Conservation (phyloP, 2,888 invertebrate genomes). For the Lasioglossum pauxillum region DNA sequence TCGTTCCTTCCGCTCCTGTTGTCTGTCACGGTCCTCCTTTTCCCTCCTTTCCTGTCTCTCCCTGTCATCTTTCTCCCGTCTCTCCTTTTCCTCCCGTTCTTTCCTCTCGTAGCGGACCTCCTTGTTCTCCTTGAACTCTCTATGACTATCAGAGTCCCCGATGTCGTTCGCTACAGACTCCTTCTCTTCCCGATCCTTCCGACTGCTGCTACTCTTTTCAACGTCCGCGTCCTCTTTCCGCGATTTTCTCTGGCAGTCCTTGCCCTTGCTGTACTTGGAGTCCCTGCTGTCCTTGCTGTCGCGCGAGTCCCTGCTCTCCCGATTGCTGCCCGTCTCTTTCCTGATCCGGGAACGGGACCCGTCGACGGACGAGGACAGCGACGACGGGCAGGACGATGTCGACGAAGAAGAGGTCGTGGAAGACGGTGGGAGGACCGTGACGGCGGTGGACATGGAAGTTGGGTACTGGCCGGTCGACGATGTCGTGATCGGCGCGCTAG, state of each 20-base stretch:
- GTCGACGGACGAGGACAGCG: constrained; percentile 71
- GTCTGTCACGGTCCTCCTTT: constrained; percentile 76
- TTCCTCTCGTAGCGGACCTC: constrained; percentile 76
- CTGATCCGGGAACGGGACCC: constrained; percentile 73
- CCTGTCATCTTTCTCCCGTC: constrained; percentile 76
- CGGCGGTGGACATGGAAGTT: constrained; percentile 64
- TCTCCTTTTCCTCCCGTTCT: constrained; percentile 75
- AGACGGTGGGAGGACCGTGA: constrained; percentile 61
- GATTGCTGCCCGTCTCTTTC: constrained; percentile 77
- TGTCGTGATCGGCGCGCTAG: constrained; percentile 70
- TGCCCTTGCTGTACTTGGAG: constrained; percentile 80
- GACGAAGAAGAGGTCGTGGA: constrained; percentile 66
- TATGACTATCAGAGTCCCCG: constrained; percentile 67
- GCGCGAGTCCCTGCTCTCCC: constrained; percentile 81
- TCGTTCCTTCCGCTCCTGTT: constrained; percentile 76
- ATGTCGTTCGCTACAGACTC: constrained; percentile 65
- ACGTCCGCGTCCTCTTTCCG: constrained; percentile 78
- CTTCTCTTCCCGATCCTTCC: constrained; percentile 75
- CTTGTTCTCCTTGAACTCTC: constrained; percentile 72
- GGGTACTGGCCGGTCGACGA: constrained; percentile 49
- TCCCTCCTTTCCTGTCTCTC: constrained; percentile 75
- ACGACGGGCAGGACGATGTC: constrained; percentile 67
- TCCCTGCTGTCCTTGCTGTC: constrained; percentile 80
- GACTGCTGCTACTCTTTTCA: constrained; percentile 73
- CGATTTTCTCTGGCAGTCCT: constrained; percentile 78